These are phyloP conservation scores for Rugalucina vietnamica DNA, from an alignment of 2,888 invertebrate species.

Conservation along the genomic window DNA sequence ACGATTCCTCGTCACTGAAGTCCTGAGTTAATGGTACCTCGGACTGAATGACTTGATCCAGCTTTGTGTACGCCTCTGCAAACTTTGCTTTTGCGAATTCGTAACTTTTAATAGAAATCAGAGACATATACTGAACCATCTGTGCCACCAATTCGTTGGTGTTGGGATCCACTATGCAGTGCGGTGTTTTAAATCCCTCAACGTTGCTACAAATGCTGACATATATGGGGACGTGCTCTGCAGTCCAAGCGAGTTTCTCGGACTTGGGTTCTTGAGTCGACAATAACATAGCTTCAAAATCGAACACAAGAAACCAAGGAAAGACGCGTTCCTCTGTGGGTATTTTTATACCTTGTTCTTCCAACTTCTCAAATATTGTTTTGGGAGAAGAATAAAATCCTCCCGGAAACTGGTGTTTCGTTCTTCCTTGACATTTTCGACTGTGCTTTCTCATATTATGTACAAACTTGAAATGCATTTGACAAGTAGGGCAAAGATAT, in stretches of 20 bases:
- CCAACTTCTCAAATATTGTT: neutral
- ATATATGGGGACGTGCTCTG: neutral
- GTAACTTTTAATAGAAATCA: neutral
- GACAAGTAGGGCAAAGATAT: constrained; percentile 16
- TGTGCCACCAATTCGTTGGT: neutral
- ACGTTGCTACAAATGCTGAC: neutral
- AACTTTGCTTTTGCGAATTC: neutral
- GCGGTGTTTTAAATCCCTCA: neutral
- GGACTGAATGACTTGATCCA: neutral
- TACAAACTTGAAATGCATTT: neutral
- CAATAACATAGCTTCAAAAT: neutral
- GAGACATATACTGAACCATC: neutral
- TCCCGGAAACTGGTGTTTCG: neutral
- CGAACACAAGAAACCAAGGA: neutral
- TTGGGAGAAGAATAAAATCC: neutral
- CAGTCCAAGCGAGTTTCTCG: neutral
- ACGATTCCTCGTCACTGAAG: neutral
- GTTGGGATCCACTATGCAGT: neutral
- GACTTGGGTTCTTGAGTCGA: neutral
- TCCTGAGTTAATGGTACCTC: neutral
- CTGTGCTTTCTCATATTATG: neutral
- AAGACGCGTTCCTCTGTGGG: neutral
- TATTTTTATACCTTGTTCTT: neutral
- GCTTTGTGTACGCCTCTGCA: neutral
- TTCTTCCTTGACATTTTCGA: neutral